Conservation (phyloP, 2,888 invertebrate species). For the Drosophila setosimentum region DNA sequence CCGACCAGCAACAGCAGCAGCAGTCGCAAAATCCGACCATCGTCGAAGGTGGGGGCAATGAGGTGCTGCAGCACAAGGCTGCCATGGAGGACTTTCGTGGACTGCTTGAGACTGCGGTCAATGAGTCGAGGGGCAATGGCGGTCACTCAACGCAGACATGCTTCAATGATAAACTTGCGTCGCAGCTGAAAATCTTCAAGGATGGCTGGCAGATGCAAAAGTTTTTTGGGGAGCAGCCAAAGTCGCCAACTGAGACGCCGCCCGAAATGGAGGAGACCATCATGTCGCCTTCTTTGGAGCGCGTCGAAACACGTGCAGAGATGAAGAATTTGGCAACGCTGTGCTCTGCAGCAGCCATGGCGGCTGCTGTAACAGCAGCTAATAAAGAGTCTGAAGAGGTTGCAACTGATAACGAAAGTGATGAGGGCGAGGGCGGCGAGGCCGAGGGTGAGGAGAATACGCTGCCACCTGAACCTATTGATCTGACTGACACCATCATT, state of each 20-base stretch:
- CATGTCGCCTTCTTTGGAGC: slow-evolving; percentile 61
- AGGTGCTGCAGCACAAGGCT: slow-evolving; percentile 59
- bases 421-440: slow-evolving; percentile 48
- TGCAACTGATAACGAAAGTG: slow-evolving; percentile 55
- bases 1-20: slow-evolving; percentile 51
- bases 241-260: slow-evolving; percentile 85
- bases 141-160: slow-evolving; percentile 56
- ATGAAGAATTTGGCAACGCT: slow-evolving; percentile 82
- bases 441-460: slow-evolving; percentile 66
- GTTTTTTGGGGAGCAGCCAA: slow-evolving; percentile 85
- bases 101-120: slow-evolving; percentile 69
- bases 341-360: slow-evolving; percentile 82
- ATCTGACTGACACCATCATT: slow-evolving; percentile 61
- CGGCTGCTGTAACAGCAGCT: slow-evolving; percentile 73
- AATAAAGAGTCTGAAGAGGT: slow-evolving; percentile 51
- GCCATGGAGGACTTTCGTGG: slow-evolving; percentile 71
- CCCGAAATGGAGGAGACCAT: slow-evolving; percentile 77
- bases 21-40: slow-evolving; percentile 23
- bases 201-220: slow-evolving; percentile 84
- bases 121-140: slow-evolving; percentile 53
- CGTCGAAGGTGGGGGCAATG: slow-evolving; percentile 40
- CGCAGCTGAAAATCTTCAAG: slow-evolving; percentile 82
- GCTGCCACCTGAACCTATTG: slow-evolving; percentile 70
- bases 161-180: slow-evolving; percentile 51
- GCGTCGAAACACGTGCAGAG: slow-evolving; percentile 70